phyloP scores from a whole-genome alignment of 2,888 invertebrate genomes.

The Hylaea fasciaria region DNA sequence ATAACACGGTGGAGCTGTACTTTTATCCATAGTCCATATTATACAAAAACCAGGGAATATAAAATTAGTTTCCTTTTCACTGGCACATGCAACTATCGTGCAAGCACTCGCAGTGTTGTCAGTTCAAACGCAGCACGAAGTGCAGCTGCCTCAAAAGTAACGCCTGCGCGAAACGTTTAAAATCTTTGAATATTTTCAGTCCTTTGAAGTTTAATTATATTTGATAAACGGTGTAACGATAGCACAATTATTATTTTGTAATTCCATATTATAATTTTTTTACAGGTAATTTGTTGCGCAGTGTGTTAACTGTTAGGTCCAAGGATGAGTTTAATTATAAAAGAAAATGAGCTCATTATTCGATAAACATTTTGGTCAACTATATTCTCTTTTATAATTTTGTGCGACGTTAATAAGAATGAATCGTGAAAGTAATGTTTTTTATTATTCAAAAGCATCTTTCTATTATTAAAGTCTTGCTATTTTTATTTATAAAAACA shows the following conservation, averaged over 20 bases:
- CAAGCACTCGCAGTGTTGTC: conserved; percentile 28
- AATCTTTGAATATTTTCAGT: conserved; percentile 64
- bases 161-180: conserved; percentile 57
- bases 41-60: not conserved
- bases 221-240: conserved; percentile 45
- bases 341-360: not conserved
- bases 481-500: no score
- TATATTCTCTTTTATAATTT: not conserved
- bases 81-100: not conserved
- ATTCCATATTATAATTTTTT: conserved; percentile 12
- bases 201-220: conserved; percentile 56
- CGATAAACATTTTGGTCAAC: no score
- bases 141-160: conserved; percentile 62
- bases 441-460: no score
- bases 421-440: no score
- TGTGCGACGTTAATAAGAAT: no score
- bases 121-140: conserved; percentile 52
- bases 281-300: conserved; percentile 21
- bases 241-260: conserved; percentile 28
- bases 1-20: no score
- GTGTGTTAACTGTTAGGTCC: conserved; percentile 24
- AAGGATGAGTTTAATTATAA: not conserved
- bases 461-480: no score
- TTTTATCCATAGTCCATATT: no score
- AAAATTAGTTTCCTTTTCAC: not conserved